These are phyloP conservation scores for Drosophila sp. DNA, from an alignment of 1,140 invertebrate genomes.

Conservation along the genomic window DNA sequence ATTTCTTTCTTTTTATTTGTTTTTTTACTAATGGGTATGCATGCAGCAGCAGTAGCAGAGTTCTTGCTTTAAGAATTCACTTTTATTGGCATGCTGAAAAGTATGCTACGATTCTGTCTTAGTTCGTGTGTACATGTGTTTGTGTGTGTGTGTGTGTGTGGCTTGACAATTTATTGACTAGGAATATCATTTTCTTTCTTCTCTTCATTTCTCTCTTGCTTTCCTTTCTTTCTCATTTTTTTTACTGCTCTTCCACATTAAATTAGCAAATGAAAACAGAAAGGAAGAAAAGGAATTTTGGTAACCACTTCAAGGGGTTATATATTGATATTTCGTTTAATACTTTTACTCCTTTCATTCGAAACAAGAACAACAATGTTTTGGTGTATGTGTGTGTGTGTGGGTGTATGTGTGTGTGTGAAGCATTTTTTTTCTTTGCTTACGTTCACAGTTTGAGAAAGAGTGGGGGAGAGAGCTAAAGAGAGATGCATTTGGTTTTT, in stretches of 20 bases:
- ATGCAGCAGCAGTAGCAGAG: conserved; percentile 21
- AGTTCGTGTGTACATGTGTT: conserved; percentile 20
- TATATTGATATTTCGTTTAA: not conserved
- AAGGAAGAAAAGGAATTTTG: not conserved
- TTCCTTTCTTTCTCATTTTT: conserved; percentile 24
- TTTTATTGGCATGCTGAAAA: conserved; percentile 41
- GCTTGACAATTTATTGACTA: conserved; percentile 70
- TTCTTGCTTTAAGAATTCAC: conserved; percentile 12
- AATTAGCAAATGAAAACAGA: conserved; percentile 8
- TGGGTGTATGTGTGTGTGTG: conserved; percentile 24
- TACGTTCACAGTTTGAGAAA: conserved; percentile 17
- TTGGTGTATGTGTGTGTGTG: not conserved
- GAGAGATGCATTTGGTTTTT: conserved; percentile 51
- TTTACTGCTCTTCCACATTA: conserved; percentile 15
- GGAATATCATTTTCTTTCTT: conserved; percentile 58
- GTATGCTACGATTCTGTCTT: conserved; percentile 41
- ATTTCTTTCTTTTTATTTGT: conserved; percentile 18
- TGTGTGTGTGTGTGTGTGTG: conserved; percentile 38
- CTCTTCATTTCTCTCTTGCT: conserved; percentile 34
- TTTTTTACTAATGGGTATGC: conserved; percentile 1
- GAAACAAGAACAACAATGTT: conserved; percentile 62
- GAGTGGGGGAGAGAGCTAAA: conserved; percentile 47
- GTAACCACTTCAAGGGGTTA: conserved; percentile 11
- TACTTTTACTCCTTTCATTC: conserved; percentile 33
- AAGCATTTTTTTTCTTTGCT: conserved; percentile 19